phyloP scores from a whole-genome alignment of 2,888 invertebrate species.

The Ryuthela nishihirai region DNA sequence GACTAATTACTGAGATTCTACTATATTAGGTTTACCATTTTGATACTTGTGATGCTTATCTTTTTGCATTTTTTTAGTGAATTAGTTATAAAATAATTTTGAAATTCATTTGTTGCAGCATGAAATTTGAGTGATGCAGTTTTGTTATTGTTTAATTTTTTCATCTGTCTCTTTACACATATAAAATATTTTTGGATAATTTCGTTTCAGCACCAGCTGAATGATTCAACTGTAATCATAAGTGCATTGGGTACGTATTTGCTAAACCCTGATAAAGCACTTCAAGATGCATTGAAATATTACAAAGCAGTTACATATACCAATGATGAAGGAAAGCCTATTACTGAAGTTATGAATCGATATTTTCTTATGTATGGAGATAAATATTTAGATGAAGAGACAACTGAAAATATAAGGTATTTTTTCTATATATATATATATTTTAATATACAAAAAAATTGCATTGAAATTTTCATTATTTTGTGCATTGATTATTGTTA shows the following conservation, averaged over 20 bases:
- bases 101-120: too few relatives aligned
- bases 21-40: too few relatives aligned
- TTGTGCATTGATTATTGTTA: too few relatives aligned
- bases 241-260: conserved; percentile 79
- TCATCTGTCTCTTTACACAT: too few relatives aligned
- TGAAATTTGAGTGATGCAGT: too few relatives aligned
- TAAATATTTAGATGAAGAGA: conserved; percentile 53
- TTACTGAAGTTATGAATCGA: conserved; percentile 75
- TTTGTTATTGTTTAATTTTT: too few relatives aligned
- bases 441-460: background rate
- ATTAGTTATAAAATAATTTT: too few relatives aligned
- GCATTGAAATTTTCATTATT: background rate
- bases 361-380: conserved; percentile 81
- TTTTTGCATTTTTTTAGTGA: too few relatives aligned
- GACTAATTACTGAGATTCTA: too few relatives aligned
- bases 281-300: conserved; percentile 68
- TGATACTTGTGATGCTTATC: too few relatives aligned
- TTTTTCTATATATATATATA: conserved; percentile 13
- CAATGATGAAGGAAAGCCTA: conserved; percentile 64
- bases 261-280: conserved; percentile 41
- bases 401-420: conserved; percentile 50
- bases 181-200: too few relatives aligned
- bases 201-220: conserved; percentile 67
- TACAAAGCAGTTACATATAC: conserved; percentile 69
- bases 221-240: conserved; percentile 91